Base-by-base conservation (phyloP, 53 echinoderm and acorn worm species). In the Patiria pectinifera region DNA sequence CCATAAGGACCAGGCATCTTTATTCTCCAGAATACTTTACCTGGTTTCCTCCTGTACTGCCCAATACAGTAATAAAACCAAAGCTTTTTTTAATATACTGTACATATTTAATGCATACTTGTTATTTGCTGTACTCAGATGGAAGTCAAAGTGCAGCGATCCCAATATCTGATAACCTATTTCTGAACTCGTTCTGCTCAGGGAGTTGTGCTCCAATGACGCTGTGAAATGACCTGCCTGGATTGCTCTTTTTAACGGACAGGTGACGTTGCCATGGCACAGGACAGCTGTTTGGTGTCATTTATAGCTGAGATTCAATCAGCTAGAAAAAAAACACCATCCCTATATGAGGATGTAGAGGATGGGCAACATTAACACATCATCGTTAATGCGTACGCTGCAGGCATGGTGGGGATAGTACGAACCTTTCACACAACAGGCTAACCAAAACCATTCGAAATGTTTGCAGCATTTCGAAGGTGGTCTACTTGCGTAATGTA, bases 261-360 rank as follows among this genome's bases (percentile, higher is more conserved):
- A 88, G 88, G 88, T 78, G 77, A 78, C 43, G 76, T 74, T 72
- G 58, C 86, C 86, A 86, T 86, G 86, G 86, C 53, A 11, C 71
- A 48, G 26, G 59, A 19, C 86, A 86, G 86, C 72, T 86, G 86
- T 86, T 74, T 48, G 75, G 72, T 48, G 71, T 72, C 58, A 53
- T 86, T 53, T 53, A 53, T 53, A 14, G 48, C 85, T 25, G 53
- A 59, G 43, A 63, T 61, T 84, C 62, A 84, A 61, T 69, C 85
- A 70, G 85, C 62, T 69, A 44, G 43, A 44, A 9, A 44, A 44
- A 84, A 25, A 24, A 44, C 24, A 18, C 14, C 62, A 85, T 24
- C 63, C 62, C 26, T 83, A 63, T 43, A 74, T 3, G 24, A 1
- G 53, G 53, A 53, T 53, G 53, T 53, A 53, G 8, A 53, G 2